A percentile compares a stretch with the other conserved stretches of the same genome.
phyloP scores from a whole-genome alignment of 1,140 invertebrate species.

The Musca domestica region DNA sequence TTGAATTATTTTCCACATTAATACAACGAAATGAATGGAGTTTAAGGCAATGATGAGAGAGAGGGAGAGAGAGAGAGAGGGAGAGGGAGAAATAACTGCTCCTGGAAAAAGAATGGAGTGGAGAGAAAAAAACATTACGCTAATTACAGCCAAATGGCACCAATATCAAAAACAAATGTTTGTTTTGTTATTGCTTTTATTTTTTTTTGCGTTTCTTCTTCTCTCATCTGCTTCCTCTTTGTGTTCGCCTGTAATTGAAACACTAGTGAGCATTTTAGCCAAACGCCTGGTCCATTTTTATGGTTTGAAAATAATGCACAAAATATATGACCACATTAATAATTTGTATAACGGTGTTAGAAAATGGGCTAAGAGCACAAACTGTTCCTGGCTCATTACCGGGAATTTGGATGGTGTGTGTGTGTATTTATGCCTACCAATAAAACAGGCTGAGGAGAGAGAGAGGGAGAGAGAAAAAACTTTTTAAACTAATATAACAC shows the following conservation, averaged over 20 bases:
- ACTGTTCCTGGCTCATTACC: background rate
- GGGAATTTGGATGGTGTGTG: background rate
- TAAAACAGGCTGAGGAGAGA: background rate
- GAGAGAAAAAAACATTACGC: slow-evolving; percentile 14
- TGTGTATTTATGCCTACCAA: background rate
- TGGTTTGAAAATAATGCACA: slow-evolving; percentile 5
- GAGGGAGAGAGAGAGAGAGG: too few species aligned
- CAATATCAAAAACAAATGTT: slow-evolving; percentile 1
- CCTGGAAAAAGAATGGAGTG: too few species aligned
- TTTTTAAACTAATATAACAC: slow-evolving; percentile 9
- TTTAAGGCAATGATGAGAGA: too few species aligned
- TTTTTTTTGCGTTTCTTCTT: too few species aligned
- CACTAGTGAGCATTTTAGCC: background rate
- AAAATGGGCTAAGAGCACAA: too few species aligned
- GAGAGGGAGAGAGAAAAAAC: background rate
- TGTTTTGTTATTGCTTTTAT: too few species aligned
- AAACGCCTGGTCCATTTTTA: slow-evolving; percentile 3
- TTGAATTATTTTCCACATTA: too few species aligned
- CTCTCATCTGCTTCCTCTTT: too few species aligned
- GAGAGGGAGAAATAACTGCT: too few species aligned
- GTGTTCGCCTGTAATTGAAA: too few species aligned
- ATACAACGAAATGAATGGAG: too few species aligned
- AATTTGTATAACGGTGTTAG: slow-evolving; percentile 5
- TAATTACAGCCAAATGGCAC: slow-evolving; percentile 21
- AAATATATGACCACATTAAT: slow-evolving; percentile 20